Evolutionary conservation across 2,113 vertebrate genomes (phyloP), one percentile per base, ranked within the genome.

Genomic region (Marmota flaviventris): DNA sequence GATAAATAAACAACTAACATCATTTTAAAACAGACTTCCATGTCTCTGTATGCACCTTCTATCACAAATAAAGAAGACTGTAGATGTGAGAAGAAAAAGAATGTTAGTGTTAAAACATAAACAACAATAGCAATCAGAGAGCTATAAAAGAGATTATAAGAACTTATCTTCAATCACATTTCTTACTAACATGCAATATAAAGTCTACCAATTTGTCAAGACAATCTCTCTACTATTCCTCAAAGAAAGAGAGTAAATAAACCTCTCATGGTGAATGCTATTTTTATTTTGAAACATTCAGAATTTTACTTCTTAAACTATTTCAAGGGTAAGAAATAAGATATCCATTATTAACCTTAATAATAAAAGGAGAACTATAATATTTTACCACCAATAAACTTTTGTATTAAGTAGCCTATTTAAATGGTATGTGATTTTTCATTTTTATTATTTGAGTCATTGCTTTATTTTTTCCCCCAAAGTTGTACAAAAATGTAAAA

Each of bases 401-500:
- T 81, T 93, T 18, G 8, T 73, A 61, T 82, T 12, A 76, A 92
- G 37, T 88, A 67, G 7, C 3, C 53, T 22, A 85, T 78, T 72
- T 89, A 85, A 89, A 63, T 78, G 9, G 2, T 25, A 78, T n/a
- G 1, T 73, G 20, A 14, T 96, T 92, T 92, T 92, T 67, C 11
- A 67, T 58, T 82, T 96, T 95, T 77, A 91, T 77, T n/a, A 91
- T 77, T 91, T 87, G 93, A 93, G 73, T 87, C 39, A 90, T 18
- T 85, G 76, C 1, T 75, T 72, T 37, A 22, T 13, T 70, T 77
- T 77, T 42, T 11, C 2, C 32, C 5, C 37, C 27, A 34, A 56
- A 51, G 6, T 12, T 22, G 8, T 58, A 79, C 24, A 76, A 63
- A 48, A 77, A 87, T 69, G 86, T 85, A 42, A 73, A 9, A 95